A percentile compares a stretch with the other conserved stretches of the same genome.
phyloP scores from a whole-genome alignment of 2,113 vertebrate genomes.

The Prunella himalayana region DNA sequence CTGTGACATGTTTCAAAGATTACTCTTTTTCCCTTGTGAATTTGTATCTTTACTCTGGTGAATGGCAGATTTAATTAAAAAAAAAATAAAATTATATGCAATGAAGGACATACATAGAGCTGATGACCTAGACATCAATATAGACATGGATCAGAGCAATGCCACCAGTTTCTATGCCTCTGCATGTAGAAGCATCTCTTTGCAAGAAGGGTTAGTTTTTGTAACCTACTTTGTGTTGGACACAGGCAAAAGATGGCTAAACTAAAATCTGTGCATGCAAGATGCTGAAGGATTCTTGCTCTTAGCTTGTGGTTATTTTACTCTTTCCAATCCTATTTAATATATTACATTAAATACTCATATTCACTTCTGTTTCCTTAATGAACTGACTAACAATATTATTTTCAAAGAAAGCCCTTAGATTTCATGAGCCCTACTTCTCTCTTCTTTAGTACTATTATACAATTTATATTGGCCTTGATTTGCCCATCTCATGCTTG shows the following conservation, averaged over 20 bases:
- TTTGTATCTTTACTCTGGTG: neutral
- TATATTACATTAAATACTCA: neutral
- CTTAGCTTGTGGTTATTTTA: neutral
- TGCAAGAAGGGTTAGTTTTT: neutral
- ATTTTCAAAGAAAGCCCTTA: neutral
- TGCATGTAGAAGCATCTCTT: neutral
- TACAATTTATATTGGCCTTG: neutral
- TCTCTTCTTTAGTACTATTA: neutral
- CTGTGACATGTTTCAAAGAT: neutral
- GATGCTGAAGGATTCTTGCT: neutral
- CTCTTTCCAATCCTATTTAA: neutral
- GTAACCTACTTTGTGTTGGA: neutral
- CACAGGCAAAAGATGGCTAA: neutral
- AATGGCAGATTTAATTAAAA: neutral
- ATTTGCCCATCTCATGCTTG: neutral
- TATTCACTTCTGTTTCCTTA: neutral
- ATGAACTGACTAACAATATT: neutral
- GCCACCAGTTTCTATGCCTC: neutral
- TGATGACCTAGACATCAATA: neutral
- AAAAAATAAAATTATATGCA: neutral
- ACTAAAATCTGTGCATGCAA: neutral
- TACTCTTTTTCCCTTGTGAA: neutral
- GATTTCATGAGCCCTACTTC: neutral
- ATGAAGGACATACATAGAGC: neutral
- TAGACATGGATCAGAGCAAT: neutral